Evolutionary conservation across 2,888 invertebrate species (phyloP), one percentile per base, ranked within the genome.

Genomic region (Amaurobius ferox): DNA sequence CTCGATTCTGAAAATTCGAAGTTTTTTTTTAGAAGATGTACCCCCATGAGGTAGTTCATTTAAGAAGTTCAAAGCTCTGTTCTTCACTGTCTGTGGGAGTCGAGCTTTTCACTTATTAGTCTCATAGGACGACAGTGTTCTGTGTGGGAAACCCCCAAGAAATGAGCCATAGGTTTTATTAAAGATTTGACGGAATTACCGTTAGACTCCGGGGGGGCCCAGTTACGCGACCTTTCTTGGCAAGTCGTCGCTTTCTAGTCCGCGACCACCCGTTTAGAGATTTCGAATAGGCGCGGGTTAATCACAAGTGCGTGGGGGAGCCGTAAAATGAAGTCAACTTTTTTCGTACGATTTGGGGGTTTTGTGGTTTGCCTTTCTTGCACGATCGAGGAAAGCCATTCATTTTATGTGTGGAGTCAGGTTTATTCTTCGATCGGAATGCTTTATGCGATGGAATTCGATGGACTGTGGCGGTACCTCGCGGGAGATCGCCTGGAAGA

Each of bases 1-100:
- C 1, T 1, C 3, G 55, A 23, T 55, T 23, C 23, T 5, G 23
- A 23, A 5, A 16, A 55, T 7, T 2, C 23, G 23, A 55, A 55
- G 55, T 55, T n/a, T 23, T 16, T 1, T 3, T 7, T 55, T 55
- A 23, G 19, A 16, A 6, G 1, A 5, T 23, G 5, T 55, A 16
- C 23, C 23, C 55, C 55, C 23, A 5, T 55, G 23, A 55, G 55
- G 55, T 55, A 23, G 55, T 55, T 55, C 55, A 55, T 55, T 55
- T 55, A 55, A 55, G 23, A 55, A n/a, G 55, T 55, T 23, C 55
- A 55, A 55, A 55, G 23, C 55, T 11, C 44, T n/a, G n/a, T n/a
- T n/a, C n/a, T 35, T 35, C 35, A 7, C 6, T 7, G 35, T 9
- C 35, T 7, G 35, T 35, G 35, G 55, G 55, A 55, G 55, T 23